Evolutionary conservation across 2,888 invertebrate genomes (phyloP).

Genomic region (Nemapogon koenigi): DNA sequence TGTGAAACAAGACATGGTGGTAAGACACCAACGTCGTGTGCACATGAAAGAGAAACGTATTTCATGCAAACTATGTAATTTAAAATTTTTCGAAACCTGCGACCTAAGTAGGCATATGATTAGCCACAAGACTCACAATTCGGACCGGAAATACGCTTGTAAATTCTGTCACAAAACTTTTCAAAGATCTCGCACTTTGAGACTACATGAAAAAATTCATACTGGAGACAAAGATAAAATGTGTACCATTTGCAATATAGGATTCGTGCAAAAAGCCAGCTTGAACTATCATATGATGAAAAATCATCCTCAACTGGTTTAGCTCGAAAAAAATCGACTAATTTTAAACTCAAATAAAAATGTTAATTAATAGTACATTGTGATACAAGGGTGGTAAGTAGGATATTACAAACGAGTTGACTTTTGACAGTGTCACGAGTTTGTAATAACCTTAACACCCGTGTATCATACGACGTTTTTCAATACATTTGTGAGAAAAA

Average conservation of each 20-base stretch:
- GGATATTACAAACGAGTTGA: no score
- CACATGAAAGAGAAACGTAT: constrained; percentile 10
- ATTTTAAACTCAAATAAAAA: no score
- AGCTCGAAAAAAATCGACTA: no score
- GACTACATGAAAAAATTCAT: constrained; percentile 20
- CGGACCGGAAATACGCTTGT: constrained; percentile 22
- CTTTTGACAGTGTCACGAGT: no score
- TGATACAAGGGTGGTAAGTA: no score
- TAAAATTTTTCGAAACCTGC: constrained; percentile 18
- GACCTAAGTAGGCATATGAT: constrained; percentile 16
- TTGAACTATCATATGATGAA: constrained; percentile 24
- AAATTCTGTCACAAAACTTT: constrained; percentile 27
- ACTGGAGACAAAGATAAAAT: constrained; percentile 13
- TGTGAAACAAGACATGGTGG: constrained; percentile 16
- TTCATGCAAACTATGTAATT: constrained; percentile 13
- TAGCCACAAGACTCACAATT: constrained; percentile 21
- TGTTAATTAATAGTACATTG: no score
- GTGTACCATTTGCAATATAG: constrained; percentile 15
- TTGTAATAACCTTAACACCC: no score
- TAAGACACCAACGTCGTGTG: constrained; percentile 22
- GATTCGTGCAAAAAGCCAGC: constrained; percentile 20
- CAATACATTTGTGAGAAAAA: no score
- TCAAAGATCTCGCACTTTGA: constrained; percentile 14
- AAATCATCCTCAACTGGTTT: constrained; percentile 18
- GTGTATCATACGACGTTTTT: no score